Evolutionary conservation across 2,888 invertebrate genomes (phyloP), one percentile per base, ranked within the genome.

Genomic region (Euplagia quadripunctaria): DNA sequence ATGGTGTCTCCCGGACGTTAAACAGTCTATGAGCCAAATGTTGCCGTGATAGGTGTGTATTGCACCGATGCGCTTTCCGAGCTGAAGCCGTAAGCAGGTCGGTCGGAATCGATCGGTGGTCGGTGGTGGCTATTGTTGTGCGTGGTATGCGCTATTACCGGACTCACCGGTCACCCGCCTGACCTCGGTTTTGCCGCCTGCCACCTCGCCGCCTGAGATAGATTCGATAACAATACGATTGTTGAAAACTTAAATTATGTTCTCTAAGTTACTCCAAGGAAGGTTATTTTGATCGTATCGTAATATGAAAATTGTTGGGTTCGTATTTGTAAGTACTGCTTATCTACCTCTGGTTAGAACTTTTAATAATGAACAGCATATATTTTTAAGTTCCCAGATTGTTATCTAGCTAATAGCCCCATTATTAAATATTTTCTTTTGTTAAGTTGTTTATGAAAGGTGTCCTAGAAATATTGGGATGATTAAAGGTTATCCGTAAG

Each of bases 231-330:
- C 91, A 88, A 88, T 89, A 86, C 87, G 89, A 92, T 92, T 92
- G 92, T 92, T 92, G 88, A 91, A 91, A 91, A 92, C 91, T 88
- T 89, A 88, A 90, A 89, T 88, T 87, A 88, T 89, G 87, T 86
- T 87, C 87, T 85, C 84, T 85, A 83, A 86, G 87, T 88, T 88
- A 87, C 86, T 83, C 77, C 77, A 79, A 84, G 85, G 89, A 91
- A 92, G 91, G 91, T 89, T 89, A 87, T 82, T 81, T 83, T 76
- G 88, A 91, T 90, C 80, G 75, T 88, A 91, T 91, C 88, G 82
- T 79, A 78, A 82, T 86, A 86, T 77, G 86, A 89, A 90, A 88
- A 88, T 89, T 87, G 87, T 86, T 88, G 80, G 85, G 77, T 80
- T 74, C 80, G 80, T 86, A 86, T 89, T 87, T 86, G 83, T 58